Evolutionary conservation across 2,797 vertebrate species (phyloP).

Genomic region (Myotis daubentonii): DNA sequence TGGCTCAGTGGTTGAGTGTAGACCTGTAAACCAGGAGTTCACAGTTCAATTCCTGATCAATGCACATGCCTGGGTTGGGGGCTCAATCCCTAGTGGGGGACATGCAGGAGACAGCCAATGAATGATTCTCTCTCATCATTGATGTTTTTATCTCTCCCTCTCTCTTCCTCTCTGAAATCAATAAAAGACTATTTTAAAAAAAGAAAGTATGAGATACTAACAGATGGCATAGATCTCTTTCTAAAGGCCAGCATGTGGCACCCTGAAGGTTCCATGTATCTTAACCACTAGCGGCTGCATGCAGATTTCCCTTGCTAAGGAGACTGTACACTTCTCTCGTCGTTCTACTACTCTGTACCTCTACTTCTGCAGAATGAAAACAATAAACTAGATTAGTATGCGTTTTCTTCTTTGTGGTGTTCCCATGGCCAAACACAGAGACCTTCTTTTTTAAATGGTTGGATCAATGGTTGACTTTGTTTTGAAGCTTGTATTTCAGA

Average conservation of each 20-base stretch:
- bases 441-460: slow-evolving; percentile 80
- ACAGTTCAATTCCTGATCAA: too few species aligned
- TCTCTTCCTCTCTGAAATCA: too few species aligned
- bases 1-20: too few species aligned
- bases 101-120: too few species aligned
- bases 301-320: slow-evolving; percentile 77
- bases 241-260: slow-evolving; percentile 56
- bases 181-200: too few species aligned
- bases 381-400: slow-evolving; percentile 80
- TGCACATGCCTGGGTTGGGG: too few species aligned
- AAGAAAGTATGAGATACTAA: slow-evolving; percentile 37
- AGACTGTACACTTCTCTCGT: slow-evolving; percentile 69
- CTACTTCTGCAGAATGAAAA: slow-evolving; percentile 78
- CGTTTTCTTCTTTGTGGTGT: slow-evolving; percentile 81
- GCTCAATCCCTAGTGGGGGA: too few species aligned
- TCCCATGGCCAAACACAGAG: slow-evolving; percentile 78
- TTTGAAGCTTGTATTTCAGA: slow-evolving; percentile 84
- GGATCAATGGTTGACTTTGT: slow-evolving; percentile 84
- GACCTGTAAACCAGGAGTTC: too few species aligned
- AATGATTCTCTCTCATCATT: too few species aligned
- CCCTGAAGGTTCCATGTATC: slow-evolving; percentile 78
- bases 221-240: slow-evolving; percentile 55
- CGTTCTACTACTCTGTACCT: slow-evolving; percentile 70
- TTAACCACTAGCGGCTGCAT: slow-evolving; percentile 66
- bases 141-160: too few species aligned